A percentile compares a stretch with the other conserved stretches of the same genome.
These are phyloP conservation scores for Microcebus murinus DNA, from an alignment of 2,113 vertebrate species.

Conservation along the genomic window DNA sequence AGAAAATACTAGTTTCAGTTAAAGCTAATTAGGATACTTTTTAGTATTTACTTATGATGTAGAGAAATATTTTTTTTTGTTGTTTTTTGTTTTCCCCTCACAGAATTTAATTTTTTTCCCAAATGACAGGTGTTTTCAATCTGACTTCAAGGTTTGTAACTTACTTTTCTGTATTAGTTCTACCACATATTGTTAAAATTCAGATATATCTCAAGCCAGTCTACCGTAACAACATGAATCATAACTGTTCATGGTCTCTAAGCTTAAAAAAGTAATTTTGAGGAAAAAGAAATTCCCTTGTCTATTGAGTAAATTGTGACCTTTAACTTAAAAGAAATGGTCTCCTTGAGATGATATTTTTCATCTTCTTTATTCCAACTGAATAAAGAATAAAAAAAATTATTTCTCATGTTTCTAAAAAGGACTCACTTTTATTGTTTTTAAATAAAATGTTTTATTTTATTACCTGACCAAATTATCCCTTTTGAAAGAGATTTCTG, in stretches of 20 bases:
- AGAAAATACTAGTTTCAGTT: slow-evolving; percentile 46
- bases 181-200: slow-evolving; percentile 78
- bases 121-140: slow-evolving; percentile 75
- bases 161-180: slow-evolving; percentile 80
- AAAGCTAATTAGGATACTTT: not conserved
- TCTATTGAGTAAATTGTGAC: slow-evolving; percentile 80
- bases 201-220: slow-evolving; percentile 75
- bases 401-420: not conserved
- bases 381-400: slow-evolving; percentile 52
- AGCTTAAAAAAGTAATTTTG: slow-evolving; percentile 82
- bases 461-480: not conserved
- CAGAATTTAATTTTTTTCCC: not conserved
- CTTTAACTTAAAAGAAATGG: slow-evolving; percentile 83
- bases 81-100: not conserved
- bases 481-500: not conserved
- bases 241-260: slow-evolving; percentile 82
- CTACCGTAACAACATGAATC: slow-evolving; percentile 82
- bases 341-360: slow-evolving; percentile 65
- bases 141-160: slow-evolving; percentile 75
- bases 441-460: not conserved
- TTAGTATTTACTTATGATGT: slow-evolving; percentile 55
- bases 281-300: slow-evolving; percentile 69
- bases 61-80: not conserved
- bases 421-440: not conserved
- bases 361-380: slow-evolving; percentile 62